Conservation (phyloP, 1,140 invertebrate species). For the Gonioctena quinquepunctata region DNA sequence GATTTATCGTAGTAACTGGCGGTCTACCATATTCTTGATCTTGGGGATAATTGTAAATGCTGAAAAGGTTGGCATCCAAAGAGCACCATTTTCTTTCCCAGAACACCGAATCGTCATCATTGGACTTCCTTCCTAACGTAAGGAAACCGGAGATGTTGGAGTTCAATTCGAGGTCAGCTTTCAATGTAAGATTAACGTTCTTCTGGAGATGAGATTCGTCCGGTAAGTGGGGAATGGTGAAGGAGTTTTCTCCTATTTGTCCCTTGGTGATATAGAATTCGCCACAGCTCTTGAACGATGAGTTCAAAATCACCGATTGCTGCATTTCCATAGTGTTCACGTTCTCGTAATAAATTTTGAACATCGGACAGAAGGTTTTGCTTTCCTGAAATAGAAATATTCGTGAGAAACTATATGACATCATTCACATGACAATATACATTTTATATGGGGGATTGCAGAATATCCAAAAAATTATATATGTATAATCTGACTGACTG, state of each 20-base stretch:
- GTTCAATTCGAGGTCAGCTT: slow-evolving; percentile 10
- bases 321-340: slow-evolving; percentile 11
- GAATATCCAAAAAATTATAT: too few relatives aligned
- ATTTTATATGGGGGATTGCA: too few relatives aligned
- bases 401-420: too few relatives aligned
- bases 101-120: not conserved
- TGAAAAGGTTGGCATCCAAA: slow-evolving; percentile 5
- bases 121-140: slow-evolving; percentile 11
- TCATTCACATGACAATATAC: too few relatives aligned
- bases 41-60: slow-evolving; percentile 25
- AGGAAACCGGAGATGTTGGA: slow-evolving; percentile 20
- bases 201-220: slow-evolving; percentile 14
- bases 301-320: slow-evolving; percentile 15
- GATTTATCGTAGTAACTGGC: slow-evolving; percentile 13
- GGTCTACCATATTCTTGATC: slow-evolving; percentile 20
- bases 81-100: slow-evolving; percentile 31
- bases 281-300: slow-evolving; percentile 26
- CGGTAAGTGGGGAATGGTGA: not conserved
- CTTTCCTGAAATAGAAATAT: not conserved
- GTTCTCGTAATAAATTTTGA: slow-evolving; percentile 26
- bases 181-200: not conserved
- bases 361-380: slow-evolving; percentile 15
- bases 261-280: slow-evolving; percentile 15
- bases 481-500: too few relatives aligned
- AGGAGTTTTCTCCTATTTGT: slow-evolving; percentile 2